phyloP scores from a whole-genome alignment of 1,140 invertebrate genomes.

The silkworm (Bombyx mori) region ASM3026992v2 NC_085121.1:4676501-4677000 shows the following conservation, averaged over 20 bases:
- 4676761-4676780: constrained; percentile 71
- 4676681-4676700: neutral
- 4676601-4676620: too few species aligned
- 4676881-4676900: constrained; percentile 30
- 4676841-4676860: constrained; percentile 27
- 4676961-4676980: too few species aligned
- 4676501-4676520: too few species aligned
- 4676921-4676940: too few species aligned
- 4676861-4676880: constrained; percentile 37
- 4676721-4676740: constrained; percentile 64
- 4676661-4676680: too few species aligned
- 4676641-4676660: too few species aligned
- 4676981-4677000: too few species aligned
- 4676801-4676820: constrained; percentile 64
- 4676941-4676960: too few species aligned
- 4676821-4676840: constrained; percentile 13
- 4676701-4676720: neutral
- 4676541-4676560: too few species aligned
- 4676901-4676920: neutral
- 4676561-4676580: too few species aligned
- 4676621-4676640: too few species aligned
- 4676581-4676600: too few species aligned
- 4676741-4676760: constrained; percentile 76
- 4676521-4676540: constrained; percentile 9
- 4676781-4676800: constrained; percentile 75